These are phyloP conservation scores for Acipenser ruthenus DNA, from an alignment of 2,797 vertebrate species.

Conservation along the genomic window DNA sequence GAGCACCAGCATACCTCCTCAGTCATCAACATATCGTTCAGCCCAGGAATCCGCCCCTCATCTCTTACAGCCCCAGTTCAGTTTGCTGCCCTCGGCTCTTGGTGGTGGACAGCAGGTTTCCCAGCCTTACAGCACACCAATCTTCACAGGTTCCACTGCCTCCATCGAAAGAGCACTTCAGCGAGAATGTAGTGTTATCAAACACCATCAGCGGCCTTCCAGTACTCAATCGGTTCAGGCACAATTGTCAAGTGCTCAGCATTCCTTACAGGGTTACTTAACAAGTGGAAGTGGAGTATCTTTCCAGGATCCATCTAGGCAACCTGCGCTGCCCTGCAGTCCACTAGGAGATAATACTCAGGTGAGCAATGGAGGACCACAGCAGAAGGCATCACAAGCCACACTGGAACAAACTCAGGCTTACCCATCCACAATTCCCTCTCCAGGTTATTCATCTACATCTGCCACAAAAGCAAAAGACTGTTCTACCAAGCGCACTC, in stretches of 20 bases:
- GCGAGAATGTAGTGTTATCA: constrained; percentile 99
- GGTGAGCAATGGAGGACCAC: constrained; percentile 70
- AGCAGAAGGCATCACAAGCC: constrained; percentile 76
- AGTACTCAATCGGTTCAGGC: constrained; percentile 79
- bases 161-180: constrained; percentile 96
- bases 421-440: constrained; percentile 66
- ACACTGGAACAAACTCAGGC: constrained; percentile 71
- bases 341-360: constrained; percentile 74
- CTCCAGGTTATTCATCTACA: constrained; percentile 67
- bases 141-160: constrained; percentile 78
- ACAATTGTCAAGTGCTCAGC: constrained; percentile 79
- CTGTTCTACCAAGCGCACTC: constrained; percentile 69
- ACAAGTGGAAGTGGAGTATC: constrained; percentile 65
- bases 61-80: constrained; percentile 92
- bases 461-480: constrained; percentile 72
- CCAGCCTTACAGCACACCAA: constrained; percentile 77
- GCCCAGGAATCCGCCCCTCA: constrained; percentile 97
- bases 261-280: constrained; percentile 86
- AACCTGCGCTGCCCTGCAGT: constrained; percentile 77
- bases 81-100: constrained; percentile 77
- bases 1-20: constrained; percentile 78
- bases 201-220: constrained; percentile 99
- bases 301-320: constrained; percentile 79
- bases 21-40: constrained; percentile 96
- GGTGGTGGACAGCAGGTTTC: constrained; percentile 70